Conservation (phyloP, 1,140 invertebrate species). For the Coptotermes formosanus region DNA sequence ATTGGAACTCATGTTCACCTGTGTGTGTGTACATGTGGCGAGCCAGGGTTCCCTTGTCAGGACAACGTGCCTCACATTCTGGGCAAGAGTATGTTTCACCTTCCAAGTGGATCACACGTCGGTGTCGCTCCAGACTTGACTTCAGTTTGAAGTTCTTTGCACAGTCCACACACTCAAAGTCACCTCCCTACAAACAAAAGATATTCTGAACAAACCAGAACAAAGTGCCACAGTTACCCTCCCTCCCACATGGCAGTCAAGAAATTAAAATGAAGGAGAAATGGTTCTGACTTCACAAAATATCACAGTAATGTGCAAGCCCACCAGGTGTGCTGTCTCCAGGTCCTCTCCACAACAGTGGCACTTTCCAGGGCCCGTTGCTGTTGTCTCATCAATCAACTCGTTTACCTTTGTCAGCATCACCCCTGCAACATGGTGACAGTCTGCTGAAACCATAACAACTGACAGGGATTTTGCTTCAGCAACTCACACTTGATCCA, state of each 20-base stretch:
- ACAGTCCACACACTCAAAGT: conserved; percentile 54
- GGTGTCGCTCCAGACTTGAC: conserved; percentile 52
- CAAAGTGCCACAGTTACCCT: no score
- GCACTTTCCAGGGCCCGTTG: conserved; percentile 44
- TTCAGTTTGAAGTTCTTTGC: conserved; percentile 55
- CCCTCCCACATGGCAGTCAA: background rate
- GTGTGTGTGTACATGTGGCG: conserved; percentile 53
- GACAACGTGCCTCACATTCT: conserved; percentile 51
- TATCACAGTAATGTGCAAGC: background rate
- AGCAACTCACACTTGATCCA: background rate
- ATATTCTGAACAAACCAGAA: background rate
- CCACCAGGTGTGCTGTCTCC: conserved; percentile 53
- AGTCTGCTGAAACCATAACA: background rate
- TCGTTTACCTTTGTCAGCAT: conserved; percentile 39
- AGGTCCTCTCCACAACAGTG: conserved; percentile 54
- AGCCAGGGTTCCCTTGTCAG: conserved; percentile 52
- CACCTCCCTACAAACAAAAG: conserved; percentile 48
- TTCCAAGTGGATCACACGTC: conserved; percentile 49
- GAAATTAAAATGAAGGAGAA: no score
- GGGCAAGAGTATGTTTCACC: conserved; percentile 50
- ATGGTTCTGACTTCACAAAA: no score
- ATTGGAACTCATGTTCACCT: conserved; percentile 34
- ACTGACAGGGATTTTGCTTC: background rate
- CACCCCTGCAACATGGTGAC: conserved; percentile 41
- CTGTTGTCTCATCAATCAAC: conserved; percentile 36